Base-by-base conservation (phyloP, 2,888 invertebrate genomes). In the Alentia gelatinosa region DNA sequence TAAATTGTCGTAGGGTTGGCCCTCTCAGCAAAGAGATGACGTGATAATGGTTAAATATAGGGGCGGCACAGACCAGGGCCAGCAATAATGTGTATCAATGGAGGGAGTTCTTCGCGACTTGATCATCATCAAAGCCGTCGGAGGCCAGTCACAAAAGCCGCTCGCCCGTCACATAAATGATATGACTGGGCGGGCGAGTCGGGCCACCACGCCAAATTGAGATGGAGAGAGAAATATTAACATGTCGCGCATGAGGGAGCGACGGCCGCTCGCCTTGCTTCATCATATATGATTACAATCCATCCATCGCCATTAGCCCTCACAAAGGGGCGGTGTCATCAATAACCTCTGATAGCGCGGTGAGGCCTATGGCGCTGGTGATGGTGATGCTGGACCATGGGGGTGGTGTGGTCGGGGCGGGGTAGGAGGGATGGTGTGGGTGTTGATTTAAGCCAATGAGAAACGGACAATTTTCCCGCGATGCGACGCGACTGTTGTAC, bases 201-300 rank as follows among this genome's bases (percentile, higher is more conserved):
- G 50, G 86, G n/a, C 1, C 47, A 15, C 33, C 7, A 26, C 1
- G 3, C 86, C 86, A 50, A 86, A 86, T 86, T 23, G 50, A 86
- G 86, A 86, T 86, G 86, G 86, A 86, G 86, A 47, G 86, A 86
- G 86, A 86, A 86, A 86, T 86, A 86, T 86, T 86, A 86, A 86
- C 86, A 86, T 86, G 86, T 86, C 86, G 47, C 86, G 26, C 30
- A 50, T 86, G 86, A 86, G 4, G 23, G 50, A 47, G 50, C 15
- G 23, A 5, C 47, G 12, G n/a, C n/a, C n/a, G n/a, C n/a, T 86
- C 19, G 47, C 47, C 50, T 86, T 86, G 86, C 19, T 86, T 86
- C 86, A 86, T 86, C 86, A 42, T 50, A 86, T 86, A 86, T 86
- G 86, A 86, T 86, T 42, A 47, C 86, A 47, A 86, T 86, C 47